Evolutionary conservation across 2,888 invertebrate species (phyloP), one percentile per base, ranked within the genome.

Genomic region (Leuctra nigra): DNA sequence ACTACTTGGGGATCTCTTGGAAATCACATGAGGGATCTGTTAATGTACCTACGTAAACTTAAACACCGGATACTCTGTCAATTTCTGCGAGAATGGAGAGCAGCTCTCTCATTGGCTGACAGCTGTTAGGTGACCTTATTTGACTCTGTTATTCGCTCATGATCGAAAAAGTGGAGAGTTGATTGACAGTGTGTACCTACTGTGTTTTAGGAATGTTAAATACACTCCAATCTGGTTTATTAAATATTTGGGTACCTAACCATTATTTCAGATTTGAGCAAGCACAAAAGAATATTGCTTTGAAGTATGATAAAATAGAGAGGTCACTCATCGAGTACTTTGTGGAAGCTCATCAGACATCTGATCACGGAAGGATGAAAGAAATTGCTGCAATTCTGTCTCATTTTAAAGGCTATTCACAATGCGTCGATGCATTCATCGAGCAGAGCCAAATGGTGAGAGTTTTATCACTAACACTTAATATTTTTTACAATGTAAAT

Each of bases 401-500:
- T 0, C 92, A 97, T 68, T 99, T 99, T 68, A 97, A 96, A 75
- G 91, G 95, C 1, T 98, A 97, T 72, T 88, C 91, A 0, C 91
- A 94, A 64, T 98, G 97, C 73, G 85, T 99, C 52, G 91, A 98
- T 76, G 93, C 94, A 0, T 99, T 91, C 69, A 97, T 99, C 66
- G 95, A 96, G 69, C 91, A 95, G 64, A 91, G 95, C 71, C 96
- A 97, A 77, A 85, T 88, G 82, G 90, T 88, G 75, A 72, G 71
- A 29, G 11, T 6, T 29, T 29, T 29, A 7, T 11, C 29, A 29
- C 11, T 29, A 6, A 7, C n/a, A n/a, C n/a, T n/a, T 11, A n/a
- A n/a, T n/a, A n/a, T n/a, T n/a, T n/a, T n/a, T n/a, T n/a, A n/a
- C n/a, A n/a, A n/a, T n/a, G n/a, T n/a, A n/a, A n/a, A n/a, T n/a